phyloP scores from a whole-genome alignment of 2,888 invertebrate genomes.

The Myopa testacea region DNA sequence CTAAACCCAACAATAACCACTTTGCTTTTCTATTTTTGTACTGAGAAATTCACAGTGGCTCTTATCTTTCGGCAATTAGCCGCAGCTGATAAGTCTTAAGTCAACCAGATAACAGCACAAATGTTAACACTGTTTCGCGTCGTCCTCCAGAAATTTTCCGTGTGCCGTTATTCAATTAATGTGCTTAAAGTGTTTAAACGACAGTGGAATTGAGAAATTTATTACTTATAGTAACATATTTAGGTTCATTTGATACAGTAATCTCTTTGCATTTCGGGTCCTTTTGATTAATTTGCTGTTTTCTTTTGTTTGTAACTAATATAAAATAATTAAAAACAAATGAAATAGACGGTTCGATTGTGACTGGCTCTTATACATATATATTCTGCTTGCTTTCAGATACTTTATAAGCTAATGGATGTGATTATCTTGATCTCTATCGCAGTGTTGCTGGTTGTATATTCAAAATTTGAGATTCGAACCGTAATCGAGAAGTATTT shows the following conservation, averaged over 20 bases:
- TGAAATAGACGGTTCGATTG: no score
- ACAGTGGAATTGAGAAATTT: no score
- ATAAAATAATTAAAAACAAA: no score
- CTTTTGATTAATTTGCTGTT: no score
- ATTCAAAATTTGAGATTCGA: slow-evolving; percentile 60
- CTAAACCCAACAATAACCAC: not conserved
- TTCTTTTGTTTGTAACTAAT: no score
- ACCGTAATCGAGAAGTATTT: slow-evolving; percentile 56
- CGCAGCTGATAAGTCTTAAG: slow-evolving; percentile 17
- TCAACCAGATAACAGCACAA: slow-evolving; percentile 8
- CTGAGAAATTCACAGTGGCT: slow-evolving; percentile 5
- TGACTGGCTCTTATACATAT: no score
- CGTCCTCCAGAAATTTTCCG: not conserved
- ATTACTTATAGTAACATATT: no score
- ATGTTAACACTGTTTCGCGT: not conserved
- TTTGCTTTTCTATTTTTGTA: not conserved
- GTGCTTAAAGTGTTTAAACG: no score
- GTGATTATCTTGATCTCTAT: slow-evolving; percentile 63
- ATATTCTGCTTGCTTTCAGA: not conserved
- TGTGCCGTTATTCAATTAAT: no score
- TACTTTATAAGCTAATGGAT: slow-evolving; percentile 61
- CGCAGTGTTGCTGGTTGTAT: slow-evolving; percentile 62
- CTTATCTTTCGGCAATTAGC: slow-evolving; percentile 27
- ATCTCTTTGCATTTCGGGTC: no score
- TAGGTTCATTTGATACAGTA: not conserved